Evolutionary conservation across 2,113 vertebrate genomes (phyloP), one percentile per base, ranked within the genome.

Genomic region (Mystacornis crossleyi): DNA sequence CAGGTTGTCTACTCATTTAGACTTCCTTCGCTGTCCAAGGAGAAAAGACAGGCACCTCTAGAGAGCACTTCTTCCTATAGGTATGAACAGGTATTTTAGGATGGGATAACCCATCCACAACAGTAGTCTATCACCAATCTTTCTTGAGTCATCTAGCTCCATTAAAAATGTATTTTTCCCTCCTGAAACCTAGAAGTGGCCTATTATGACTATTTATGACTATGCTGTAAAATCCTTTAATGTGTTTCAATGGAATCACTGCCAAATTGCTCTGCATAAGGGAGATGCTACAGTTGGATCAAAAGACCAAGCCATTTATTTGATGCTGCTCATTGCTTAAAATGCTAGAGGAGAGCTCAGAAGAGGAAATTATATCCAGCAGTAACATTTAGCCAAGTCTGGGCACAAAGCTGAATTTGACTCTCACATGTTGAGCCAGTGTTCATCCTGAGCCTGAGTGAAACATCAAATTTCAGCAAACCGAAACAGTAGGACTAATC

Each of bases 201-300:
- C 74, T 78, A n/a, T 96, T 86, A 90, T 18, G 9, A 48, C 75
- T 86, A 23, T 87, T 96, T 94, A 95, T 77, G n/a, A 90, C 74
- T 83, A 38, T 74, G 69, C 64, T 84, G 82, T 90, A 93, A 97
- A 94, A 93, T 89, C 67, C 40, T 81, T 80, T 83, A 86, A 92
- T 86, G 81, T 55, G 18, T 93, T 89, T 71, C 79, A 86, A 16
- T 83, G 86, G 88, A 96, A 94, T 90, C 72, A 64, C 61, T 74
- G 48, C 81, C 64, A 94, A 93, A 88, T 94, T 88, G 74, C 51
- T 93, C 51, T 80, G 81, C 51, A 8, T 85, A 90, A 78, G 67
- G 79, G 51, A 92, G 34, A 38, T 83, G 60, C 90, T 92, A 34
- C 82, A 92, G 60, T 84, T 74, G 81, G 47, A 86, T 81, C 55